A percentile compares a stretch with the other conserved stretches of the same genome.
These are phyloP conservation scores for Crocodylus rhombifer DNA, from an alignment of 2,797 vertebrate genomes.

Conservation along the genomic window DNA sequence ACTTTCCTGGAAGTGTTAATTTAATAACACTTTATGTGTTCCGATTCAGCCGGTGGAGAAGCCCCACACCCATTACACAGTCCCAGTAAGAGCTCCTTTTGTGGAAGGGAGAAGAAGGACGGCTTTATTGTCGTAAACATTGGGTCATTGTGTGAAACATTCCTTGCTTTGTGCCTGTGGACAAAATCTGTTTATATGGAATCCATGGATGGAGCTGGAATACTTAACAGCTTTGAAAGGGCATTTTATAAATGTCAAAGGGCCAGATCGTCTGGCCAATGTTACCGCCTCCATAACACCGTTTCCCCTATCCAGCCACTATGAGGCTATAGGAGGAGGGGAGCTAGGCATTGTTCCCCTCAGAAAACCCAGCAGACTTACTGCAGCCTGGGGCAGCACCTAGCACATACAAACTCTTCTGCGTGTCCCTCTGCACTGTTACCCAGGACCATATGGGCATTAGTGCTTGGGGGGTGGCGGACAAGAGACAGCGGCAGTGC, in stretches of 20 bases:
- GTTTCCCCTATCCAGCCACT: background rate
- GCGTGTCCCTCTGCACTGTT: background rate
- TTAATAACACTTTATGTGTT: slow-evolving; percentile 19
- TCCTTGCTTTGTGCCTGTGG: slow-evolving; percentile 64
- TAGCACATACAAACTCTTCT: background rate
- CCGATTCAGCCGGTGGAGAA: slow-evolving; percentile 25
- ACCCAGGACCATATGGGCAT: accelerated
- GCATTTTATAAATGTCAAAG: slow-evolving; percentile 72
- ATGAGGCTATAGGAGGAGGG: too few relatives aligned
- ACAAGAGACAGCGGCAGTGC: background rate
- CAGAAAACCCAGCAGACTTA: background rate
- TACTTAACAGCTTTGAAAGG: slow-evolving; percentile 71
- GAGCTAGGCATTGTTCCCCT: background rate
- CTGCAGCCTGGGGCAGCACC: background rate
- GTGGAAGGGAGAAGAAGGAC: slow-evolving; percentile 69
- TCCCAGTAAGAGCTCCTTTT: slow-evolving; percentile 67
- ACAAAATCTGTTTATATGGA: slow-evolving; percentile 63
- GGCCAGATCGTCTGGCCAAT: slow-evolving; percentile 52
- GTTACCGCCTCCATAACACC: accelerated
- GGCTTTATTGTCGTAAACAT: slow-evolving; percentile 80
- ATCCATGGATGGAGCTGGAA: slow-evolving; percentile 55
- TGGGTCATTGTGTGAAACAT: slow-evolving; percentile 79
- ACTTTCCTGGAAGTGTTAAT: slow-evolving; percentile 14
- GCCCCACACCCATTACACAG: slow-evolving; percentile 14
- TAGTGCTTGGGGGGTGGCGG: background rate